Percentiles rank a stretch among this genome's conserved stretches.
Evolutionary conservation across 2,888 invertebrate genomes (phyloP).

Genomic region (Crioceris asparagi): DNA sequence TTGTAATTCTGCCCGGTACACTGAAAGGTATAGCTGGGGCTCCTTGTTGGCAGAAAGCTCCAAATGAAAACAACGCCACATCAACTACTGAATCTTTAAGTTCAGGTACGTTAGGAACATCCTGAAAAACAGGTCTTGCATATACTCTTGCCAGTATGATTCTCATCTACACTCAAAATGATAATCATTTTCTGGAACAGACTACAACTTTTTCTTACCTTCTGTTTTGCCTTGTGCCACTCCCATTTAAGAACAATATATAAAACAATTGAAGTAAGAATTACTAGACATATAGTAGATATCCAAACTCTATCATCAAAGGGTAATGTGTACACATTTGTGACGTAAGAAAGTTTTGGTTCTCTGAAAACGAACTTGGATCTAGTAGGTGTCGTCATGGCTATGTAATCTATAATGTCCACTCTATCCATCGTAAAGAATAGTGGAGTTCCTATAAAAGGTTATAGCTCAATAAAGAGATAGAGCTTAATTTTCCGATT

Average conservation of each 20-base stretch:
- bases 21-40: constrained; percentile 42
- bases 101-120: constrained; percentile 8
- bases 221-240: constrained; percentile 15
- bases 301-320: constrained; percentile 58
- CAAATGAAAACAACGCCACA: constrained; percentile 44
- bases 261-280: constrained; percentile 38
- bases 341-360: constrained; percentile 59
- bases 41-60: constrained; percentile 51
- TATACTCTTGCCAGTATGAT: neutral
- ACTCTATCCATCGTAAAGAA: constrained; percentile 53
- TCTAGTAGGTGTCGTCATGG: constrained; percentile 54
- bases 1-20: constrained; percentile 44
- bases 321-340: constrained; percentile 59
- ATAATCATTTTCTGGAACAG: too few relatives aligned
- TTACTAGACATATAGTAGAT: constrained; percentile 40
- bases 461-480: too few relatives aligned
- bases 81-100: constrained; percentile 38
- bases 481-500: too few relatives aligned
- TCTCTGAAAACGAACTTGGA: constrained; percentile 63
- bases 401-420: constrained; percentile 52
- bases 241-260: constrained; percentile 39
- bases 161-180: too few relatives aligned
- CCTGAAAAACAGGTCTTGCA: constrained; percentile 9
- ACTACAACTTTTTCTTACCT: too few relatives aligned
- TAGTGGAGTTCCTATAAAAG: constrained; percentile 47